Conservation (phyloP, 92 coral and sea anemone genomes). For the Galaxea fascicularis region DNA sequence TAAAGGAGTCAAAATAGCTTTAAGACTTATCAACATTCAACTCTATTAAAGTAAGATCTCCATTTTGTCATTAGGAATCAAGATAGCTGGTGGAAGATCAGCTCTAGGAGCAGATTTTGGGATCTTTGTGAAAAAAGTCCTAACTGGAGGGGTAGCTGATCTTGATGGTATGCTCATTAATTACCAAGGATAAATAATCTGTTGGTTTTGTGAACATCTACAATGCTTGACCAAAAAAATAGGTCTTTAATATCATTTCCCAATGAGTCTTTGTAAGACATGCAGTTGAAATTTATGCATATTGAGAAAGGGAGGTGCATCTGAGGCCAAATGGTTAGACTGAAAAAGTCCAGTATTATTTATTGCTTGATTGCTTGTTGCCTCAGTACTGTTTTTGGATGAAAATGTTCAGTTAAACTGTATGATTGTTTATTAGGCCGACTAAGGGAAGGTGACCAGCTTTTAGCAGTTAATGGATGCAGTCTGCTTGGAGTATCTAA, state of each 20-base stretch:
- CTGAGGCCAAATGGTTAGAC: too few relatives aligned
- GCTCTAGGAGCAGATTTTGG: conserved; percentile 93
- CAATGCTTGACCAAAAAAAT: too few relatives aligned
- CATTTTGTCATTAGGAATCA: conserved; percentile 69
- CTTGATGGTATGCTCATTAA: conserved; percentile 67
- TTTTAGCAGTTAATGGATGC: conserved; percentile 89
- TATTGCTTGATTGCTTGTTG: neutral
- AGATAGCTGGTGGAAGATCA: conserved; percentile 94
- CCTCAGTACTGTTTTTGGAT: neutral
- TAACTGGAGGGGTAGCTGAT: conserved; percentile 92
- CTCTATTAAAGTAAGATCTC: neutral
- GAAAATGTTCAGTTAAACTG: neutral
- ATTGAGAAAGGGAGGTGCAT: too few relatives aligned
- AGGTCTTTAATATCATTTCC: neutral
- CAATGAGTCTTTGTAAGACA: too few relatives aligned
- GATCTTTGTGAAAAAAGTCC: conserved; percentile 92
- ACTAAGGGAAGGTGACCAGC: conserved; percentile 90
- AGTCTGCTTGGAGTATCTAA: conserved; percentile 82
- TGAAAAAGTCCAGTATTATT: too few relatives aligned
- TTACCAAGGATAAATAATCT: neutral
- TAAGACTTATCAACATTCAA: too few relatives aligned
- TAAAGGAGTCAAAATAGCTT: too few relatives aligned
- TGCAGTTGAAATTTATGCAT: too few relatives aligned
- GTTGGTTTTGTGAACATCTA: neutral
- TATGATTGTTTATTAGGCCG: conserved; percentile 53